Conservation (phyloP, 1,140 invertebrate genomes). For the Globodera ellingtonae region DNA sequence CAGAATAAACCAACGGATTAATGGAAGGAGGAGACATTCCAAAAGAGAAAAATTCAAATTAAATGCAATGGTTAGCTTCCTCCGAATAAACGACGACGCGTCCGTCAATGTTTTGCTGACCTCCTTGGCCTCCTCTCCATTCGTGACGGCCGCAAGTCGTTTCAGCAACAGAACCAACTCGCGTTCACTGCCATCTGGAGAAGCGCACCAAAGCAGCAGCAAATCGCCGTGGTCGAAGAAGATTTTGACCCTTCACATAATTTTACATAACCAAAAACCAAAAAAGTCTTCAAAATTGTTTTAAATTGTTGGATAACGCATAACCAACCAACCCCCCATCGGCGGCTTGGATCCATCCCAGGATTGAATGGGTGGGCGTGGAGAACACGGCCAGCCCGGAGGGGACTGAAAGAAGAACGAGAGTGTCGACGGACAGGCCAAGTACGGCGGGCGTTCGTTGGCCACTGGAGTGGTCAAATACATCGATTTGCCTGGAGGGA, state of each 20-base stretch:
- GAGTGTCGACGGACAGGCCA: constrained; percentile 81
- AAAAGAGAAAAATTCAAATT: no score
- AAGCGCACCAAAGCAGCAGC: constrained; percentile 56
- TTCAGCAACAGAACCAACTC: constrained; percentile 52
- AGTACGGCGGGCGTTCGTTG: constrained; percentile 76
- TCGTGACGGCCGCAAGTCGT: constrained; percentile 57
- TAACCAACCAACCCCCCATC: constrained; percentile 49
- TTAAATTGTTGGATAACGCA: neutral
- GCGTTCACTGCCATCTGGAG: constrained; percentile 52
- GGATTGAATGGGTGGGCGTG: constrained; percentile 78
- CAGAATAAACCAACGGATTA: no score
- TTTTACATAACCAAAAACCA: constrained; percentile 14
- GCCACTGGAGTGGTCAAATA: constrained; percentile 72
- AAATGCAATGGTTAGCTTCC: no score
- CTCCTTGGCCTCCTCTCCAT: constrained; percentile 63
- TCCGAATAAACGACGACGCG: no score
- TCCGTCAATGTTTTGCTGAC: constrained; percentile 41
- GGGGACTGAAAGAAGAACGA: constrained; percentile 82
- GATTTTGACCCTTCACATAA: constrained; percentile 53
- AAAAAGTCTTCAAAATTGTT: neutral
- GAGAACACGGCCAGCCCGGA: constrained; percentile 83
- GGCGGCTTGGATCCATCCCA: constrained; percentile 74
- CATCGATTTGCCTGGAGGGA: constrained; percentile 57
- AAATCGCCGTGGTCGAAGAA: constrained; percentile 65
- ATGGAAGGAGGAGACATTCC: no score